A percentile compares a stretch with the other conserved stretches of the same genome.
Evolutionary conservation across 2,888 invertebrate species (phyloP).

Genomic region (Drosophila yooni): DNA sequence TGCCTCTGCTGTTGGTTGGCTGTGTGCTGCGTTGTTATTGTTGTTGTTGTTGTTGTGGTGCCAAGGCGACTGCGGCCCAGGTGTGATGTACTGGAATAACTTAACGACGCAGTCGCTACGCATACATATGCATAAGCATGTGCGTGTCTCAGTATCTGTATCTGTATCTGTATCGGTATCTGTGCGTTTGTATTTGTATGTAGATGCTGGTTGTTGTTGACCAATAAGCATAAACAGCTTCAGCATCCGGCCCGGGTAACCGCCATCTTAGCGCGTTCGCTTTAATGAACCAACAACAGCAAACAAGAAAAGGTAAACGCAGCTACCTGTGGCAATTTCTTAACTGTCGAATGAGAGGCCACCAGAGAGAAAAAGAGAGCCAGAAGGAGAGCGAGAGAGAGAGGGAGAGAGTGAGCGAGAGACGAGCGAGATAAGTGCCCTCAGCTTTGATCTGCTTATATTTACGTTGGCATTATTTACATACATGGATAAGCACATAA

Average conservation of each 20-base stretch:
- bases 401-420: not conserved
- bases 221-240: constrained; percentile 80
- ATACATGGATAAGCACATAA: constrained; percentile 19
- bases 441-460: constrained; percentile 1
- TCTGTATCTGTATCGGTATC: constrained; percentile 10
- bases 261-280: constrained; percentile 74
- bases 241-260: constrained; percentile 73
- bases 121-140: constrained; percentile 67
- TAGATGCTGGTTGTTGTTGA: constrained; percentile 63
- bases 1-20: constrained; percentile 44
- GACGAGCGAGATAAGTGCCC: constrained; percentile 11
- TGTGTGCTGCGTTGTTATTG: constrained; percentile 9
- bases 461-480: constrained; percentile 5
- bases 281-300: constrained; percentile 68
- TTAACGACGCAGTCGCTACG: constrained; percentile 73
- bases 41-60: constrained; percentile 45
- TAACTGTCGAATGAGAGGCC: constrained; percentile 45
- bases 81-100: constrained; percentile 81
- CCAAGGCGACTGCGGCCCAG: constrained; percentile 66
- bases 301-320: constrained; percentile 41
- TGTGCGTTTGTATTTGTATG: constrained; percentile 41
- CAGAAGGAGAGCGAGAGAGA: too few relatives aligned
- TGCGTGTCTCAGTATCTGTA: constrained; percentile 27
- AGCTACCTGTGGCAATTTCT: constrained; percentile 62
- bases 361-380: constrained; percentile 6